Percentiles rank a stretch among this genome's conserved stretches.
These are phyloP conservation scores for Neodiprion lecontei DNA, from an alignment of 1,140 invertebrate species.

Conservation along the genomic window DNA sequence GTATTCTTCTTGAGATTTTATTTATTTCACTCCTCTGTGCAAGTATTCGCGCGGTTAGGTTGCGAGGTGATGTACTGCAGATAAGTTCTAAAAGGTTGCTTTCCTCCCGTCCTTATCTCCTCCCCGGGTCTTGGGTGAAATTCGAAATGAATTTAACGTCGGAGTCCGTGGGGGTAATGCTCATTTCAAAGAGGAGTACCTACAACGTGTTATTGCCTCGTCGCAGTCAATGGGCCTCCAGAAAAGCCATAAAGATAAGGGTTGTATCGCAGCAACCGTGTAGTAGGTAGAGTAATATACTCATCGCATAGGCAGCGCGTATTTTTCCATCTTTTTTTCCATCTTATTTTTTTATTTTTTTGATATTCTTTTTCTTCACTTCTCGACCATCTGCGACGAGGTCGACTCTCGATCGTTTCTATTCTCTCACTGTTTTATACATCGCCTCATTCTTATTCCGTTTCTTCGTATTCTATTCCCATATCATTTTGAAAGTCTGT, in stretches of 20 bases:
- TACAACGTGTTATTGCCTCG: background rate
- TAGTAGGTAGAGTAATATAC: background rate
- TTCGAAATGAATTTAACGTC: background rate
- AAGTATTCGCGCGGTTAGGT: too few relatives aligned
- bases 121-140: background rate
- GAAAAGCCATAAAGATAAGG: constrained; percentile 7
- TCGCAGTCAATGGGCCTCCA: background rate
- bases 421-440: too few relatives aligned
- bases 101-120: background rate
- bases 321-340: background rate
- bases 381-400: too few relatives aligned
- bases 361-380: too few relatives aligned
- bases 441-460: background rate
- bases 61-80: too few relatives aligned
- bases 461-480: background rate
- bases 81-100: background rate
- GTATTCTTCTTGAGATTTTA: too few relatives aligned
- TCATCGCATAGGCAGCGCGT: background rate
- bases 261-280: background rate
- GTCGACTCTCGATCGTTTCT: too few relatives aligned
- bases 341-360: too few relatives aligned
- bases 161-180: background rate
- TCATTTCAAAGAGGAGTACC: background rate
- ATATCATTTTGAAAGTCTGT: background rate
- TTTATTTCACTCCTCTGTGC: too few relatives aligned